These are phyloP conservation scores for Moxostoma hubbsi DNA, from an alignment of 2,797 vertebrate genomes.

Conservation along the genomic window DNA sequence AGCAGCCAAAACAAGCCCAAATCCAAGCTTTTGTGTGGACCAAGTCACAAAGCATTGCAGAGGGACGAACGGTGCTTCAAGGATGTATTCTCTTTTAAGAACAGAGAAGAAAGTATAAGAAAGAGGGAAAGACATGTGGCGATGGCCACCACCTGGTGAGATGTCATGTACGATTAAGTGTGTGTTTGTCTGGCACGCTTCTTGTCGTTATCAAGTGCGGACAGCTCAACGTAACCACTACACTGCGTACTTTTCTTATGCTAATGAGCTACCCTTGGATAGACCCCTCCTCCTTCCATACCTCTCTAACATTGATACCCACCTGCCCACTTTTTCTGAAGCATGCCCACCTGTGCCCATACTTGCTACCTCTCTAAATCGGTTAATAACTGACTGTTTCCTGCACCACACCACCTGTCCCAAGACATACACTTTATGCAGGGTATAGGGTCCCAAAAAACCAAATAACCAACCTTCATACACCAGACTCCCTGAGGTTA, in stretches of 20 bases:
- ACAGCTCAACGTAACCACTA: constrained; percentile 57
- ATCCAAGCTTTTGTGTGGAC: constrained; percentile 30
- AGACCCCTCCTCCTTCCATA: constrained; percentile 33
- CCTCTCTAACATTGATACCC: not conserved
- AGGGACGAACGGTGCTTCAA: constrained; percentile 26
- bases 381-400: not conserved
- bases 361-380: constrained; percentile 9
- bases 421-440: not conserved
- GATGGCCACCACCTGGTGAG: constrained; percentile 61
- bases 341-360: constrained; percentile 42
- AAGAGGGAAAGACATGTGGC: constrained; percentile 53
- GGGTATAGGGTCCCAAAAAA: constrained; percentile 36
- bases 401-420: constrained; percentile 22
- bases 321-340: not conserved
- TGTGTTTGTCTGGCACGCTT: constrained; percentile 64
- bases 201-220: constrained; percentile 56
- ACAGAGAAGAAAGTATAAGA: constrained; percentile 24
- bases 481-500: constrained; percentile 63
- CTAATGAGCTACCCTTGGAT: constrained; percentile 49
- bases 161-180: constrained; percentile 65
- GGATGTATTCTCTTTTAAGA: constrained; percentile 40
- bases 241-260: constrained; percentile 59
- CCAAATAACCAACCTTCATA: constrained; percentile 46
- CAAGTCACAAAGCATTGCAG: constrained; percentile 31
- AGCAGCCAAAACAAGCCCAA: not conserved